Evolutionary conservation across 1,140 invertebrate genomes (phyloP), one percentile per base, ranked within the genome.

Genomic region (Drosophila elegans): DNA sequence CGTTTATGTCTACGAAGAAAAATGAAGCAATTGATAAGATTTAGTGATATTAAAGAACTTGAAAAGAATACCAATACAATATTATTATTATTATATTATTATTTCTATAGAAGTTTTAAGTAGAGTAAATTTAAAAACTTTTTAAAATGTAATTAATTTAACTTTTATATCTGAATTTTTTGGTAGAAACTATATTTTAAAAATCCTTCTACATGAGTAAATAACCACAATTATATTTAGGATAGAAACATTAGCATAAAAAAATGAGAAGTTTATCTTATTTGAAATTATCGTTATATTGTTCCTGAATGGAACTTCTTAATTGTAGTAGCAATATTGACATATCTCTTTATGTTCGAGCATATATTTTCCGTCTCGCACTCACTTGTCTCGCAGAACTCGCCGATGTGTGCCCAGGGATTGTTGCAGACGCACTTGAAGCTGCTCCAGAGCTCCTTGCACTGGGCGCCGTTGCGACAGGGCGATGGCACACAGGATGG

Each of bases 401-500:
- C 94, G 66, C 98, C 98, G 42, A 96, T 94, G 92, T 98, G 98
- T 2, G 98, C 97, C 96, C 97, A 97, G 42, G 95, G 95, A 93
- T 98, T 98, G 80, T 95, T 95, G 93, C 97, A 97, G 59, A 97
- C 96, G 90, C 98, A 98, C 82, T 97, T 95, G 90, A 98, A 98
- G 11, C 95, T 96, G 42, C 97, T 97, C 98, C 98, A 99, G 2
- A 97, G 93, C 93, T 99, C 98, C 74, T 97, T 96, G 93, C 98
- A 99, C 66, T 94, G 95, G 0, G 97, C 97, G 34, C 96, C 97
- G 92, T 99, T 98, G 93, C 97, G 95, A 92, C 98, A 99, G 21
- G 98, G 97, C 91, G 98, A 98, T 0, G 97, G 97, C 75, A 97
- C 97, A 93, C 98, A 99, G 0, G 97, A 98, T 4, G 97, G 97